A percentile compares a stretch with the other conserved stretches of the same genome.
These are phyloP conservation scores for Selenia dentaria DNA, from an alignment of 2,888 invertebrate species.

Conservation along the genomic window DNA sequence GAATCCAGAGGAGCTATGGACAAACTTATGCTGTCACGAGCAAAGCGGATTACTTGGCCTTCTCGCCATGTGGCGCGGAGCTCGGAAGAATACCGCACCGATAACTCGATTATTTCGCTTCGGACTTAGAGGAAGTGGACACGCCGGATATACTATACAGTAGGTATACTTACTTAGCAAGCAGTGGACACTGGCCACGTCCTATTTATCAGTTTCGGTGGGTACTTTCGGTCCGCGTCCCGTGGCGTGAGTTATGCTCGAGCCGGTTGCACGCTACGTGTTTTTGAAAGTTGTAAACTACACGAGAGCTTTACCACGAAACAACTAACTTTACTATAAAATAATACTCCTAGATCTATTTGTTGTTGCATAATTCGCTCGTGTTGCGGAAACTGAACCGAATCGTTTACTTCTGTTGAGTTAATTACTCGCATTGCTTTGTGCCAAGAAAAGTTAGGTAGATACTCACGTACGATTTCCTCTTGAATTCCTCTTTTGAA, in stretches of 20 bases:
- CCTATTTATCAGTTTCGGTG: constrained; percentile 27
- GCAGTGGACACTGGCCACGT: constrained; percentile 17
- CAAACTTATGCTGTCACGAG: constrained; percentile 61
- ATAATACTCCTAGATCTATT: constrained; percentile 16
- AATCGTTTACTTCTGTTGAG: constrained; percentile 11
- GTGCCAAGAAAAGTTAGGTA: constrained; percentile 10
- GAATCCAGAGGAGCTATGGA: constrained; percentile 63
- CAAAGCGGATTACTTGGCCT: constrained; percentile 64
- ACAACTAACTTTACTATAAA: constrained; percentile 22
- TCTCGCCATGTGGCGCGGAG: constrained; percentile 38
- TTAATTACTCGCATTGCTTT: constrained; percentile 12
- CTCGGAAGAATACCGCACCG: constrained; percentile 51
- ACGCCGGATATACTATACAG: constrained; percentile 29
- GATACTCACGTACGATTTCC: constrained; percentile 1
- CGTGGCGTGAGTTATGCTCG: constrained; percentile 26
- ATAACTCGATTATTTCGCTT: constrained; percentile 62
- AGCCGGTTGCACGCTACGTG: constrained; percentile 32
- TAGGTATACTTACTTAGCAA: constrained; percentile 5
- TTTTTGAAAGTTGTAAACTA: constrained; percentile 29
- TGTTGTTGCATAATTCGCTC: constrained; percentile 14
- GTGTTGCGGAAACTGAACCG: constrained; percentile 4
- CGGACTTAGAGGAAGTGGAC: constrained; percentile 36
- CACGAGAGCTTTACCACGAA: constrained; percentile 25
- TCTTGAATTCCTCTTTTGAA: constrained; percentile 9
- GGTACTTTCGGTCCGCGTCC: constrained; percentile 24